A percentile compares a stretch with the other conserved stretches of the same genome.
phyloP scores from a whole-genome alignment of 2,113 vertebrate species.

The Heterotis niloticus region DNA sequence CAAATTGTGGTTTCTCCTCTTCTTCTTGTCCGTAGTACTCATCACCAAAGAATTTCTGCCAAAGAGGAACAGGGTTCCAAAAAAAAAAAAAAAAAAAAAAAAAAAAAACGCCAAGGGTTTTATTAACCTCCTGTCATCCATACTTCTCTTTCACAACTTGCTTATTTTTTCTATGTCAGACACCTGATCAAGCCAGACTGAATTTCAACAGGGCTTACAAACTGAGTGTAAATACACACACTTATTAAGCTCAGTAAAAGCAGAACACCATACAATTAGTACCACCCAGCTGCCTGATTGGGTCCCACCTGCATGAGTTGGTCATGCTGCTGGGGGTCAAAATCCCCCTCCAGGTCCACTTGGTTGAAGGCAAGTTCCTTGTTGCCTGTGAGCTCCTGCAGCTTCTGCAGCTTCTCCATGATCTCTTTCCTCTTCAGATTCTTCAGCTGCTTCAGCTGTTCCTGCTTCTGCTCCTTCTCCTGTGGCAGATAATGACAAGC shows the following conservation, averaged over 20 bases:
- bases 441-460: constrained; percentile 86
- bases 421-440: constrained; percentile 83
- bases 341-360: constrained; percentile 72
- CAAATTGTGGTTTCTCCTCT: constrained; percentile 81
- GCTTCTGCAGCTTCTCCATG: constrained; percentile 70
- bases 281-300: not conserved
- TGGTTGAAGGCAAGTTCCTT: constrained; percentile 66
- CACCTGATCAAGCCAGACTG: too few relatives aligned
- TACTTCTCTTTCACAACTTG: too few relatives aligned
- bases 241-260: not conserved
- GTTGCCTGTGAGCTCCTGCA: constrained; percentile 75
- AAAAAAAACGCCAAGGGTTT: not conserved
- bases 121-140: too few relatives aligned
- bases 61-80: too few relatives aligned
- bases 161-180: too few relatives aligned
- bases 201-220: too few relatives aligned
- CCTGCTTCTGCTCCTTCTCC: constrained; percentile 77
- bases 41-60: constrained; percentile 75
- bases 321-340: constrained; percentile 74
- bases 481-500: constrained; percentile 33
- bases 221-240: not conserved
- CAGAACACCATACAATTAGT: not conserved
- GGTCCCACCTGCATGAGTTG: constrained; percentile 78
- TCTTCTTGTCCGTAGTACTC: constrained; percentile 72
- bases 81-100: not conserved